Base-by-base conservation (phyloP, 2,113 vertebrate genomes). In the Procavia capensis region DNA sequence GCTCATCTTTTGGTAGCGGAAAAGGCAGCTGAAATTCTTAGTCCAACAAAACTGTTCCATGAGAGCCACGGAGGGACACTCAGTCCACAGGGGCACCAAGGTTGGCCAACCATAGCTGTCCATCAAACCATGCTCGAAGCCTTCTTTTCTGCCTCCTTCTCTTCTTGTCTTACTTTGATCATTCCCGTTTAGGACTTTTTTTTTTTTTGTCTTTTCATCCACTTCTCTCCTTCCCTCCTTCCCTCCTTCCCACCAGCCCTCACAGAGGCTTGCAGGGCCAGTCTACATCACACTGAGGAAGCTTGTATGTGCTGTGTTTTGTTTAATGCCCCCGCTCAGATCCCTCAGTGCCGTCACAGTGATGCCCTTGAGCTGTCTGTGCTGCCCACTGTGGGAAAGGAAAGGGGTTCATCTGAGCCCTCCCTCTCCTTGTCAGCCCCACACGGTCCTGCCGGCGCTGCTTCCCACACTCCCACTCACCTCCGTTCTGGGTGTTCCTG, bases 361-460 rank as follows among this genome's bases (percentile, higher is more conserved):
- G 19, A 54, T 43, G 34, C 41, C 64, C 6, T 45, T 11, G 1
- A 8, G 50, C n/a, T 63, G 47, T 76, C 59, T 0, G 0, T 7
- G 57, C 43, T 87, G 50, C 29, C 61, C n/a, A 63, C 9, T 2
- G 9, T 3, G 2, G 1, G 17, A 24, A 13, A 83, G 20, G 7
- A 5, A 79, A 43, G 17, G 1, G 47, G 3, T 14, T 50, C 13
- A 9, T 59, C 68, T 34, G 68, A 68, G n/a, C 3, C 50, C 41
- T 3, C 14, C 29, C 8, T 25, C 16, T 78, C 9, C 41, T 39
- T 68, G 36, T 5, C 41, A 34, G 61, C 9, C 47, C 61, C 61
- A 75, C 34, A 22, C 20, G 27, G 5, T 45, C 61, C 61, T 54
- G 19, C 79, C 88, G 24, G 24, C 6, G 34, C 14, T 66, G 24